Conservation (phyloP, 2,113 vertebrate genomes). For the Aleadryas rufinucha region DNA sequence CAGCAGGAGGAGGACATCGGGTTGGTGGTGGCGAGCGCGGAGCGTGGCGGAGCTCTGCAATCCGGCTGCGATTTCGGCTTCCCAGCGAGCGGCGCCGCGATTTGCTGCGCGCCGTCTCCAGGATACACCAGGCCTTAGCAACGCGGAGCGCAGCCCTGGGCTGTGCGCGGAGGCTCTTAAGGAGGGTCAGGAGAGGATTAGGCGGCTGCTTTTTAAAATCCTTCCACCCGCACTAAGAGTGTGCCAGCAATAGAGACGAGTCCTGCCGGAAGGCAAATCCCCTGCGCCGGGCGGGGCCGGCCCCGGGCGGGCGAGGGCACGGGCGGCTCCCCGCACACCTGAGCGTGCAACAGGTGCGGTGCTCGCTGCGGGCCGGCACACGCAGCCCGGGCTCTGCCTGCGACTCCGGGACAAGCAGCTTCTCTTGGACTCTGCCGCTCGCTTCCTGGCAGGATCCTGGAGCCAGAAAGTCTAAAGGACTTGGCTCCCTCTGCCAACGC, state of each 20-base stretch:
- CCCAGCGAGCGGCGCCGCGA: constrained; percentile 52
- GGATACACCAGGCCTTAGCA: constrained; percentile 65
- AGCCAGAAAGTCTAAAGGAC: not conserved
- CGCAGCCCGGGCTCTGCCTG: accelerated
- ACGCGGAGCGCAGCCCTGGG: not conserved
- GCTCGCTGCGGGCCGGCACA: accelerated
- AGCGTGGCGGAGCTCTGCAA: constrained; percentile 21
- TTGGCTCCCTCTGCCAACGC: not conserved
- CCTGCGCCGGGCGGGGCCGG: not conserved
- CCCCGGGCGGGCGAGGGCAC: accelerated
- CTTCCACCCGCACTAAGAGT: not conserved
- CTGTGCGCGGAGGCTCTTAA: not conserved
- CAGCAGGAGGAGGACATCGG: not conserved
- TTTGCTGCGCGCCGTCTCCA: constrained; percentile 66
- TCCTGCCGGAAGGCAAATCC: not conserved
- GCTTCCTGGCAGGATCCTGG: accelerated
- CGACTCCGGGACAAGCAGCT: accelerated
- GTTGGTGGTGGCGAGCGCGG: not conserved
- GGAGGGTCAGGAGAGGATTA: not conserved
- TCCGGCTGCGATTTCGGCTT: constrained; percentile 31
- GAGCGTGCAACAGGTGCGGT: not conserved
- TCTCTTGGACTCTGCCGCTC: accelerated
- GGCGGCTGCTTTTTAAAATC: not conserved
- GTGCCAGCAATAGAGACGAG: not conserved
- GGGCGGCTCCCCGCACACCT: accelerated